These are phyloP conservation scores for Phaonia tiefii DNA, from an alignment of 2,888 invertebrate genomes.

Conservation along the genomic window DNA sequence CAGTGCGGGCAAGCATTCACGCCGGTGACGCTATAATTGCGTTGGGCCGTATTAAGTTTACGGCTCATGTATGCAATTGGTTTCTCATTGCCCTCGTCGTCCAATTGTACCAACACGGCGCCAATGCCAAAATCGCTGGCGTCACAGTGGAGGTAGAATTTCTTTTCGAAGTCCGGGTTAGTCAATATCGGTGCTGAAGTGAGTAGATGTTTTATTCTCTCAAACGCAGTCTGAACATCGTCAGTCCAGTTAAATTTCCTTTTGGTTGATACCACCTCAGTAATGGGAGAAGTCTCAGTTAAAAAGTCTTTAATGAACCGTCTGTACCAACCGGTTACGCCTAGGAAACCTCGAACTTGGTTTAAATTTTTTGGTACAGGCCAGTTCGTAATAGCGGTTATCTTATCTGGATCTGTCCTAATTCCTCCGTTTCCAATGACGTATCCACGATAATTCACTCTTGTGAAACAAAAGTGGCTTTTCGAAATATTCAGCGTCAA, in stretches of 20 bases:
- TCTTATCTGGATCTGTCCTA: background rate
- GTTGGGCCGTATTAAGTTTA: too few relatives aligned
- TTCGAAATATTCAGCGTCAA: too few relatives aligned
- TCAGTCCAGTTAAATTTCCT: background rate
- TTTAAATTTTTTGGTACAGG: too few relatives aligned
- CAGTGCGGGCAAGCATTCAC: background rate
- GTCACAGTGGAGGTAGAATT: constrained; percentile 17
- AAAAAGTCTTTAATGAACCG: constrained; percentile 3
- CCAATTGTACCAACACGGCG: background rate
- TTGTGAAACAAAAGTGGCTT: too few relatives aligned
- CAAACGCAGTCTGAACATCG: background rate
- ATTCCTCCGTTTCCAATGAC: background rate
- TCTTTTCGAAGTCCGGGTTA: background rate
- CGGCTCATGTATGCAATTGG: background rate
- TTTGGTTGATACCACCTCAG: background rate
- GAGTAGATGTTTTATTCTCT: constrained; percentile 11
- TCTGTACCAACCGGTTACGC: constrained; percentile 2
- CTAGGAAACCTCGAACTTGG: constrained; percentile 8
- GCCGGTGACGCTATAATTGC: background rate
- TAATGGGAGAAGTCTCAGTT: background rate
- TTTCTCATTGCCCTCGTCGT: background rate
- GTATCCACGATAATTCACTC: too few relatives aligned
- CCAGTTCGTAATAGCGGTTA: too few relatives aligned
- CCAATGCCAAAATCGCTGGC: constrained; percentile 9
- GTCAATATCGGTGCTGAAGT: too few relatives aligned